phyloP scores from a whole-genome alignment of 2,888 invertebrate genomes.

The Plebejus argus region DNA sequence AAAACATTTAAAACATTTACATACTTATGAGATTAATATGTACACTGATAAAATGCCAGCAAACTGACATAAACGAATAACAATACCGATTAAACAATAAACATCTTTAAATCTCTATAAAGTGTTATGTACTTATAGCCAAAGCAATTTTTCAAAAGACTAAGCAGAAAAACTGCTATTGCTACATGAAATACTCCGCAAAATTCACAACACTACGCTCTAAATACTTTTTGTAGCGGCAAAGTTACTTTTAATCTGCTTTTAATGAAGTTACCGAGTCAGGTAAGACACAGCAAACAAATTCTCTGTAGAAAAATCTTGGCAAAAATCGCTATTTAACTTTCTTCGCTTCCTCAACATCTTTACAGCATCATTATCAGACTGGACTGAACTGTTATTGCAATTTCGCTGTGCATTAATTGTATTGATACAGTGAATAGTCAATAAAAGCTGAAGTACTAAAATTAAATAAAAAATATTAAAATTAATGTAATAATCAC shows the following conservation, averaged over 20 bases:
- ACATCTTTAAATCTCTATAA: background rate
- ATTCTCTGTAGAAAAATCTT: conserved; percentile 42
- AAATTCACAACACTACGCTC: conserved; percentile 45
- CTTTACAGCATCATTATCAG: background rate
- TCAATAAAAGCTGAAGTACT: background rate
- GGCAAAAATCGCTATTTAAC: conserved; percentile 24
- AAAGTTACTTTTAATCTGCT: conserved; percentile 68
- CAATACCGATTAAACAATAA: background rate
- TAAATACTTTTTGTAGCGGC: conserved; percentile 55
- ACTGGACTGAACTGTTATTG: background rate
- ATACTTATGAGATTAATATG: too few species aligned
- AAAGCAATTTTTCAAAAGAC: background rate
- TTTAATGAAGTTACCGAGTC: conserved; percentile 67
- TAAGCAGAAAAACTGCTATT: background rate
- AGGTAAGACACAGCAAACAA: conserved; percentile 59
- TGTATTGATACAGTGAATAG: background rate
- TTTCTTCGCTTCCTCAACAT: conserved; percentile 2
- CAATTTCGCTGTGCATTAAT: background rate
- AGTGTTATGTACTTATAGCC: background rate
- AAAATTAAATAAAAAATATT: background rate
- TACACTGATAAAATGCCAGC: too few species aligned
- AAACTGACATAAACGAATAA: too few species aligned
- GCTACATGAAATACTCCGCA: background rate
- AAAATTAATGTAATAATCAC: too few species aligned
- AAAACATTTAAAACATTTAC: too few species aligned